These are phyloP conservation scores for Sus cebifrons DNA, from an alignment of 2,797 vertebrate species.

Conservation along the genomic window DNA sequence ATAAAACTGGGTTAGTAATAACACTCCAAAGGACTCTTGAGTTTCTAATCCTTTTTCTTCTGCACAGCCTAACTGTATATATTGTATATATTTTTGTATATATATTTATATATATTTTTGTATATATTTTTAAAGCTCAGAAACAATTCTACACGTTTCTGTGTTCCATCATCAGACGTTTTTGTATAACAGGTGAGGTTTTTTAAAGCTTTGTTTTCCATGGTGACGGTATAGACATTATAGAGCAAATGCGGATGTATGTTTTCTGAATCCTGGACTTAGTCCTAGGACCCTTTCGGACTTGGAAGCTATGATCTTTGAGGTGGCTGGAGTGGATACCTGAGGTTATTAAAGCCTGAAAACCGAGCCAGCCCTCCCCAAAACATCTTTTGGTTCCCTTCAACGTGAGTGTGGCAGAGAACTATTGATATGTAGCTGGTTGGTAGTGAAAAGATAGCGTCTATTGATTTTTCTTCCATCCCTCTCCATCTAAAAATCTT, in stretches of 20 bases:
- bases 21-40: not conserved
- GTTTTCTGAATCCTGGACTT: not conserved
- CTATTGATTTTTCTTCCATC: constrained; percentile 88
- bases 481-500: constrained; percentile 87
- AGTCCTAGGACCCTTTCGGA: not conserved
- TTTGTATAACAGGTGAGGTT: not conserved
- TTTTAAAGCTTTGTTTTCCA: not conserved
- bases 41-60: not conserved
- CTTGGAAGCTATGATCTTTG: constrained; percentile 77
- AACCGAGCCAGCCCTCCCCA: not conserved
- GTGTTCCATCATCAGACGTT: constrained; percentile 9
- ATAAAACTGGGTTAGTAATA: not conserved
- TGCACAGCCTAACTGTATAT: not conserved
- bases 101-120: constrained; percentile 32
- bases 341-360: constrained; percentile 8
- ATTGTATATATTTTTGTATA: not conserved
- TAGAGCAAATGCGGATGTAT: not conserved
- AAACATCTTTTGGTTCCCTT: constrained; percentile 46
- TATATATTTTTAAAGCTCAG: not conserved
- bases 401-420: constrained; percentile 33
- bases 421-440: constrained; percentile 23
- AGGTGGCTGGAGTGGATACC: not conserved
- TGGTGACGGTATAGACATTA: constrained; percentile 26
- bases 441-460: constrained; percentile 83
- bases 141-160: constrained; percentile 45